Conservation (phyloP, 2,888 invertebrate genomes). For the Polylopha cassiicola region DNA sequence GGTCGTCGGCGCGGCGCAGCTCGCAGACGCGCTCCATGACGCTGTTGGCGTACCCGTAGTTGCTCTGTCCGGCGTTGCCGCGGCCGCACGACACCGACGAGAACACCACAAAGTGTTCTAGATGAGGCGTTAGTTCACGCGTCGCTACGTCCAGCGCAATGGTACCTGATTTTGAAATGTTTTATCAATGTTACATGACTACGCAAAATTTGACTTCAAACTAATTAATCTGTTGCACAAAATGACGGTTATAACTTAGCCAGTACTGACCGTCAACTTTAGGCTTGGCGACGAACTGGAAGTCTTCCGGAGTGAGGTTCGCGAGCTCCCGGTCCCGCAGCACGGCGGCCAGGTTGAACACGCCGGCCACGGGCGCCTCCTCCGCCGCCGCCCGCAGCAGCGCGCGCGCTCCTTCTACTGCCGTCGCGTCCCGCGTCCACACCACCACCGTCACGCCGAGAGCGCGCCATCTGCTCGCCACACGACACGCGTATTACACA, state of each 20-base stretch:
- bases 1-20: conserved; percentile 86
- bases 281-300: conserved; percentile 87
- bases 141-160: conserved; percentile 88
- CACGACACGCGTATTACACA: conserved; percentile 59
- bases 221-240: too few relatives aligned
- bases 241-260: too few relatives aligned
- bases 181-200: too few relatives aligned
- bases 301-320: conserved; percentile 88
- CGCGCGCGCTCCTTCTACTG: conserved; percentile 77
- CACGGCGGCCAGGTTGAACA: conserved; percentile 97
- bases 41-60: conserved; percentile 98
- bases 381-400: conserved; percentile 79
- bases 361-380: conserved; percentile 86
- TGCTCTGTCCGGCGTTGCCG: conserved; percentile 97
- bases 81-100: conserved; percentile 98
- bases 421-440: conserved; percentile 80
- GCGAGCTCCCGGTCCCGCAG: conserved; percentile 91
- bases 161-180: conserved; percentile 82
- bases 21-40: conserved; percentile 98
- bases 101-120: conserved; percentile 97
- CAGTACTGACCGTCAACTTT: conserved; percentile 82
- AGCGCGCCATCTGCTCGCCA: conserved; percentile 78
- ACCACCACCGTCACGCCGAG: conserved; percentile 80
- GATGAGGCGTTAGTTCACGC: conserved; percentile 84
- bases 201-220: too few relatives aligned